A percentile compares a stretch with the other conserved stretches of the same genome.
Evolutionary conservation across 2,888 invertebrate genomes (phyloP).

Genomic region (Aphodius granarius): DNA sequence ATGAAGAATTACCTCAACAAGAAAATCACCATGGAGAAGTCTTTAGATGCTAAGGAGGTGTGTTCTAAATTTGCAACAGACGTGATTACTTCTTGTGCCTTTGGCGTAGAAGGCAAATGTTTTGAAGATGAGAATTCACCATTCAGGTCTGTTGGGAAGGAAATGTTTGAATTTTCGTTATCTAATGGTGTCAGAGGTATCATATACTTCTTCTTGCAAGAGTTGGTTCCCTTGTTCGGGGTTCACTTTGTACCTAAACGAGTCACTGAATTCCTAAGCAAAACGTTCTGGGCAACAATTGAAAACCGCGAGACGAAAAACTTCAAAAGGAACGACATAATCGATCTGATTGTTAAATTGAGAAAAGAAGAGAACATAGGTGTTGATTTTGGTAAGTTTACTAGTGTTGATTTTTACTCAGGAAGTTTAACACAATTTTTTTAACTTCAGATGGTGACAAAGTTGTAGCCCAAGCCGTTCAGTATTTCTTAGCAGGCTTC

Average conservation of each 20-base stretch:
- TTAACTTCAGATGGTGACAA: constrained; percentile 55
- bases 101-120: constrained; percentile 49
- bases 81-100: constrained; percentile 51
- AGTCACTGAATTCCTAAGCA: constrained; percentile 20
- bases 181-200: constrained; percentile 32
- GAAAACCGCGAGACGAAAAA: constrained; percentile 24
- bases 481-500: constrained; percentile 64
- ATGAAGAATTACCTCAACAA: constrained; percentile 14
- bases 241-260: constrained; percentile 24
- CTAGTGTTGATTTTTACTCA: no score
- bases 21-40: background rate
- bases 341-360: constrained; percentile 61
- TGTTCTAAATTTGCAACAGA: constrained; percentile 49
- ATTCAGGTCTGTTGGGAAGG: constrained; percentile 44
- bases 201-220: constrained; percentile 32
- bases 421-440: background rate
- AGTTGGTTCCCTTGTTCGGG: constrained; percentile 27
- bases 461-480: constrained; percentile 61
- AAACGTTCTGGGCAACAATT: constrained; percentile 24
- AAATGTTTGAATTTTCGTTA: constrained; percentile 40
- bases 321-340: constrained; percentile 57
- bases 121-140: constrained; percentile 43
- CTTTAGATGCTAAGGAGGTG: constrained; percentile 37
- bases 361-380: constrained; percentile 53
- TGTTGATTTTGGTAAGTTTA: constrained; percentile 32